Base-by-base conservation (phyloP, 2,797 vertebrate species). In the Thamnophis elegans region DNA sequence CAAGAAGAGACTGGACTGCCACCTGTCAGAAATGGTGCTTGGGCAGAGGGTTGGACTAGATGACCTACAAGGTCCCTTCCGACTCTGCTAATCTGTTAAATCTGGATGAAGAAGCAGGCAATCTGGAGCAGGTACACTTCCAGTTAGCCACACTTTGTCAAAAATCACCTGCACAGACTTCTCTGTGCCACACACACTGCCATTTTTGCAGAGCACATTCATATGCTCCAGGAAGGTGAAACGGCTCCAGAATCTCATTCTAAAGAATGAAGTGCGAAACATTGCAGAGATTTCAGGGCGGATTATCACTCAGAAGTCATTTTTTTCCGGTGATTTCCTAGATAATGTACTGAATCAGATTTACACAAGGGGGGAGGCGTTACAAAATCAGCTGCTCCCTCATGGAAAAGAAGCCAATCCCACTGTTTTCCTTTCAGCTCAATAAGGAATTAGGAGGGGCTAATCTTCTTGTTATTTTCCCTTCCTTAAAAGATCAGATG, bases 381-480 rank as follows among this genome's bases (percentile, higher is more conserved):
- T 60, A 6, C 6, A 36, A 4, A 47, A 92, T 90, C 91, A 92
- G 78, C 9, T 94, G 87, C 91, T 0, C 36, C 90, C 14, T 51
- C 51, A 4, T 26, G 18, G 93, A 89, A 13, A 92, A 82, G 89
- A 93, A 92, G 58, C 28, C 56, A 92, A 88, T 89, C 85, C 13
- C 88, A 82, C 59, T 62, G 78, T 93, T 87, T 58, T 0, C 5
- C 42, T 92, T 90, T 93, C 90, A 89, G 62, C 92, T 93, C 90
- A 94, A 88, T 82, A 89, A 65, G 16, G 87, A 60, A 90, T 92
- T 88, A 78, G 25, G 11, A 68, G 54, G 87, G 90, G 36, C 73
- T 25, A 90, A 55, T 87, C 51, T 56, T 65, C 91, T 91, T 89
- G 56, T 58, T 89, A 62, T 89, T 94, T 92, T 89, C 7, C 90